Percentiles rank a stretch among this genome's conserved stretches.
Conservation (phyloP, 2,113 vertebrate genomes). For the Nansenia antarctica region DNA sequence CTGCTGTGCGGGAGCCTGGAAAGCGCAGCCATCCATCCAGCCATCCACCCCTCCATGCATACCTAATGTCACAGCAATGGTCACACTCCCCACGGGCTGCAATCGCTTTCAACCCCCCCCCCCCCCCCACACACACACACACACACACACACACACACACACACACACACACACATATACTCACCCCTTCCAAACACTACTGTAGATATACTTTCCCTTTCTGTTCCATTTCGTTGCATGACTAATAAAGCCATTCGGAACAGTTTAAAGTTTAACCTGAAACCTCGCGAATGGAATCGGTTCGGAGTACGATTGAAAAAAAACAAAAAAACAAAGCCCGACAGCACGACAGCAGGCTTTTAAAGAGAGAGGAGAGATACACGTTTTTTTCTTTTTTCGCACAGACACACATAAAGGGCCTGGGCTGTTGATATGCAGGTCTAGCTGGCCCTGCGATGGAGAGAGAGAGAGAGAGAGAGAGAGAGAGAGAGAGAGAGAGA, state of each 20-base stretch:
- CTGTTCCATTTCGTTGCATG: constrained; percentile 19
- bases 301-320: neutral
- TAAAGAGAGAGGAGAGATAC: constrained; percentile 25
- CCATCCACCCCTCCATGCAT: constrained; percentile 41
- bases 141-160: no score
- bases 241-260: constrained; percentile 29
- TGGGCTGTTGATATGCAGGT: constrained; percentile 21
- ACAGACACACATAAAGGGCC: constrained; percentile 27
- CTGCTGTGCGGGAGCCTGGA: neutral
- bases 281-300: constrained; percentile 25
- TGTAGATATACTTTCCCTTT: constrained; percentile 22
- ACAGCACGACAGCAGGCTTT: constrained; percentile 24
- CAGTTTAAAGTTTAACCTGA: constrained; percentile 37
- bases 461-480: constrained; percentile 16
- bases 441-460: neutral
- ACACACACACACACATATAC: no score
- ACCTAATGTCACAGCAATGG: constrained; percentile 22
- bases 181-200: constrained; percentile 28
- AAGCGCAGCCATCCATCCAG: constrained; percentile 5
- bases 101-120: neutral
- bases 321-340: constrained; percentile 9
- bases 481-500: constrained; percentile 20
- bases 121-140: no score
- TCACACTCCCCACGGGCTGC: neutral
- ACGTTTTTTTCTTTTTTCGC: constrained; percentile 11